Percentiles rank a stretch among this genome's conserved stretches.
Evolutionary conservation across 2,797 vertebrate genomes (phyloP).

Genomic region (Garrulus glandarius): DNA sequence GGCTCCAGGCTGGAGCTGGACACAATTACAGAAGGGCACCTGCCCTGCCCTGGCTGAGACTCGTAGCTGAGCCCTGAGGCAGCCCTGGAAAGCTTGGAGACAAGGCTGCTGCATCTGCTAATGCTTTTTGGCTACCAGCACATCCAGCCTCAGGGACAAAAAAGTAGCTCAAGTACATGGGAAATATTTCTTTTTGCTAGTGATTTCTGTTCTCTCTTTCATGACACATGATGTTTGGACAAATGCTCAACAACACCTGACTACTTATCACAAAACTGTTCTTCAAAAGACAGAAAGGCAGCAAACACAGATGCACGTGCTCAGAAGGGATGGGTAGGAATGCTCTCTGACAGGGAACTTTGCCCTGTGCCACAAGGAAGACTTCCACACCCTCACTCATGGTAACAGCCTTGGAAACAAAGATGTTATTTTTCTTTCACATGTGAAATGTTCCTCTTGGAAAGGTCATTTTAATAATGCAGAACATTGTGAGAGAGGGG

Average conservation of each 20-base stretch:
- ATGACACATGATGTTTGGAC: not conserved
- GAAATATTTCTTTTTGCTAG: not conserved
- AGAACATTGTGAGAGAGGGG: not conserved
- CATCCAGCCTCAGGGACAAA: not conserved
- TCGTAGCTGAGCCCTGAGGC: not conserved
- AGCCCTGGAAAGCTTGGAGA: not conserved
- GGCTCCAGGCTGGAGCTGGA: not conserved
- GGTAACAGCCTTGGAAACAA: not conserved
- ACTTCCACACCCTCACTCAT: accelerated
- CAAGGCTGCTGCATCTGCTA: not conserved
- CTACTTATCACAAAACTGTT: not conserved
- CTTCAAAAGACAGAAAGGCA: not conserved
- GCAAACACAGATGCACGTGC: accelerated
- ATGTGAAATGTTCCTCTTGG: not conserved
- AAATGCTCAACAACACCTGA: not conserved
- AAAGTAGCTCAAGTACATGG: not conserved
- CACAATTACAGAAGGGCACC: not conserved
- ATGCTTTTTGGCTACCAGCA: not conserved
- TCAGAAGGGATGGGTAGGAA: not conserved
- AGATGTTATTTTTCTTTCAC: not conserved
- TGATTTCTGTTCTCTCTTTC: not conserved
- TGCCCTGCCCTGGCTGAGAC: not conserved
- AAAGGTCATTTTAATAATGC: not conserved
- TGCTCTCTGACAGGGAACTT: not conserved
- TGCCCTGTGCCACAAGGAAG: not conserved